A percentile compares a stretch with the other conserved stretches of the same genome.
These are phyloP conservation scores for Campoletis raptor DNA, from an alignment of 2,888 invertebrate genomes.

Conservation along the genomic window DNA sequence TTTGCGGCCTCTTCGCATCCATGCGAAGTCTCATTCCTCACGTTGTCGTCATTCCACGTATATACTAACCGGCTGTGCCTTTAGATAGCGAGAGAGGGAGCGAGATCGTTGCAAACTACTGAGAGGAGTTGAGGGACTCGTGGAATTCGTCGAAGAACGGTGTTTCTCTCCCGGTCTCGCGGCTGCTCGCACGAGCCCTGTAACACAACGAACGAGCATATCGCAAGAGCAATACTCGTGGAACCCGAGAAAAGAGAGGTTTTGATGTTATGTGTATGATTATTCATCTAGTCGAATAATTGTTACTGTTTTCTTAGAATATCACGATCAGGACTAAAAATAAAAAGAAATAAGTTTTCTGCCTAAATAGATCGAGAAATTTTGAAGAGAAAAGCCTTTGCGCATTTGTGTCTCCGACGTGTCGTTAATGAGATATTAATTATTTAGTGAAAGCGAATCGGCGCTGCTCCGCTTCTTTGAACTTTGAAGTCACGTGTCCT, in stretches of 20 bases:
- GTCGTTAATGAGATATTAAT: constrained; percentile 13
- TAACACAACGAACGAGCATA: constrained; percentile 23
- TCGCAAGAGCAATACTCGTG: constrained; percentile 2
- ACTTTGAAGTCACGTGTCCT: neutral
- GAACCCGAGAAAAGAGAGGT: neutral
- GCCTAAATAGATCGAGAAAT: neutral
- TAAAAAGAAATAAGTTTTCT: neutral
- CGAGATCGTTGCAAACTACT: constrained; percentile 44
- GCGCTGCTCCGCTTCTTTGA: neutral
- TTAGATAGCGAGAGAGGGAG: constrained; percentile 27
- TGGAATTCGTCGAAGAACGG: constrained; percentile 70
- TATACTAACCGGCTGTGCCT: constrained; percentile 61
- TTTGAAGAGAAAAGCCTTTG: neutral
- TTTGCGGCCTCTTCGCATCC: constrained; percentile 48
- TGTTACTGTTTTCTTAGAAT: neutral
- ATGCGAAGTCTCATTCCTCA: constrained; percentile 67
- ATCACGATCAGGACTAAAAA: neutral
- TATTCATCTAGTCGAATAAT: neutral
- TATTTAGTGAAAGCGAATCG: neutral
- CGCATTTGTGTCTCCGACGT: neutral
- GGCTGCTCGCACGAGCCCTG: constrained; percentile 59
- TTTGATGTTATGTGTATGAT: neutral
- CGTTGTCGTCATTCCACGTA: constrained; percentile 68
- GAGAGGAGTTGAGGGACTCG: constrained; percentile 61
- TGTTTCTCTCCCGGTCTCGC: constrained; percentile 64